phyloP scores from a whole-genome alignment of 1,140 invertebrate species.

The Leptopilina clavipes region DNA sequence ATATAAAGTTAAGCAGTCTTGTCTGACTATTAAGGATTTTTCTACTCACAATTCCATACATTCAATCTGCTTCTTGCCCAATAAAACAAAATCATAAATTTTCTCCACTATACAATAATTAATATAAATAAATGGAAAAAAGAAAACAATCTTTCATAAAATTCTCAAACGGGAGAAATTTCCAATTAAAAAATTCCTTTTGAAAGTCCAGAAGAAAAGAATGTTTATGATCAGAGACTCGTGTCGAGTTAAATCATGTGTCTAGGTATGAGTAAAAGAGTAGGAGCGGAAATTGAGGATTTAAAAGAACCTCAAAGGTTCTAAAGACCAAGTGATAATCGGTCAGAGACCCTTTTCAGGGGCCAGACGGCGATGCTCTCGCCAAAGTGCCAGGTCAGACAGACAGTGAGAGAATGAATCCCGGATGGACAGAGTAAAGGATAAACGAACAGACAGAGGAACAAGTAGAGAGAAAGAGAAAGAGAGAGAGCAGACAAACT shows the following conservation, averaged over 20 bases:
- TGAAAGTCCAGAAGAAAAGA: conserved; percentile 1
- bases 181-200: not conserved
- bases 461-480: conserved; percentile 7
- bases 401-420: conserved; percentile 38
- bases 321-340: conserved; percentile 70
- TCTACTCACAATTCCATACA: too few relatives aligned
- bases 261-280: conserved; percentile 19
- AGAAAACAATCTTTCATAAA: not conserved
- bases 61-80: too few relatives aligned
- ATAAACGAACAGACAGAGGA: conserved; percentile 28
- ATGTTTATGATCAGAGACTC: not conserved
- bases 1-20: not conserved
- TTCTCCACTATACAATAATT: too few relatives aligned
- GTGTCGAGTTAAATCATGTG: conserved; percentile 29
- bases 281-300: conserved; percentile 45
- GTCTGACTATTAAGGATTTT: not conserved
- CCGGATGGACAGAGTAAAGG: not conserved
- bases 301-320: conserved; percentile 68
- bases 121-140: not conserved
- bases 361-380: conserved; percentile 65
- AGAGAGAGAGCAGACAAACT: conserved; percentile 37
- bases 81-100: too few relatives aligned
- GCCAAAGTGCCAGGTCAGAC: conserved; percentile 60
- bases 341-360: conserved; percentile 69
- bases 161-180: not conserved